These are phyloP conservation scores for Lepilemur ruficaudatus DNA, from an alignment of 2,797 vertebrate genomes.

Conservation along the genomic window DNA sequence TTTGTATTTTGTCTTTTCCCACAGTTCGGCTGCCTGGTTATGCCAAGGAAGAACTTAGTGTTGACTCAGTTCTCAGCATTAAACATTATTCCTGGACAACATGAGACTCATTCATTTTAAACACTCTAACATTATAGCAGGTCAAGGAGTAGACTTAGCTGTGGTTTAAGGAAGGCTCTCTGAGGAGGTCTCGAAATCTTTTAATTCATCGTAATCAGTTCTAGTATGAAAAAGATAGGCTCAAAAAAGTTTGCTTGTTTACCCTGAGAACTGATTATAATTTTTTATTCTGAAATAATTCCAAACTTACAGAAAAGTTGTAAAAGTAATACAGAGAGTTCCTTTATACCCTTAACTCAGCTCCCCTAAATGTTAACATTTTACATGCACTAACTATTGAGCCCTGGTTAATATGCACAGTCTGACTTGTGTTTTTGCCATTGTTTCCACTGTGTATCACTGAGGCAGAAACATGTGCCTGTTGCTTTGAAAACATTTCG, in stretches of 20 bases:
- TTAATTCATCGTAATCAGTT: neutral
- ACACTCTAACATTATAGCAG: neutral
- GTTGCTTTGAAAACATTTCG: neutral
- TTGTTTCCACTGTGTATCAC: neutral
- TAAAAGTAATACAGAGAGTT: neutral
- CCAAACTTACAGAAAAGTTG: neutral
- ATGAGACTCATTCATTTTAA: neutral
- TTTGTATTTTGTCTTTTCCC: neutral
- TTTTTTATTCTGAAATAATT: neutral
- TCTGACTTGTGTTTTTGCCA: neutral
- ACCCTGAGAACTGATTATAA: neutral
- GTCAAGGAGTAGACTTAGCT: neutral
- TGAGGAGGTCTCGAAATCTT: neutral
- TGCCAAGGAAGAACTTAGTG: neutral
- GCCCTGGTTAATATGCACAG: neutral
- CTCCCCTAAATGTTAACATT: neutral
- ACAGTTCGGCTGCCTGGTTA: neutral
- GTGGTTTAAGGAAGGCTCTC: neutral
- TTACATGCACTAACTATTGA: neutral
- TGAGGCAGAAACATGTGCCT: neutral
- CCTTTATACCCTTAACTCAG: neutral
- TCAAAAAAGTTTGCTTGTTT: neutral
- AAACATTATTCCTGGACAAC: neutral
- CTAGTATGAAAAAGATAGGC: neutral
- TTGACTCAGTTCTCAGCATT: neutral